Evolutionary conservation across 92 coral and sea anemone species (phyloP), one percentile per base, ranked within the genome.

Genomic region (Porites lobata): DNA sequence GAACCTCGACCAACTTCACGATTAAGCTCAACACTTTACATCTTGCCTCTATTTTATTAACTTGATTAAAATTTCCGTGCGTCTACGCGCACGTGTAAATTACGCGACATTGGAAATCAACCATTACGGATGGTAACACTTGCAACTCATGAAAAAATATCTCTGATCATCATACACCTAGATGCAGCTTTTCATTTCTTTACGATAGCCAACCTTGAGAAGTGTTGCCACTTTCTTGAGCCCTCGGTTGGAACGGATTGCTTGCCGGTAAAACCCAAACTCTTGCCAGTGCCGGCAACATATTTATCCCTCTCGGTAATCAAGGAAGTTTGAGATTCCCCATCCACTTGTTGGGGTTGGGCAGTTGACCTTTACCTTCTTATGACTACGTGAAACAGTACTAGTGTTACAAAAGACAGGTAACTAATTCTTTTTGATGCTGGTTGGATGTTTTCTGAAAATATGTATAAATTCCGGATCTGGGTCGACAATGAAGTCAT

Each of bases 201-300:
- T 77, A 11, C 87, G 76, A 63, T 91, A 91, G 50, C 82, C 88
- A 69, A 86, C 94, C 63, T 88, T 84, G 17, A 92, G 83, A 80
- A 88, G 88, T 50, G 92, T 88, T 67, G 72, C 21, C 18, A 77
- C 94, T 76, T 88, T 92, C 26, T 91, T 88, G 84, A 78, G 85
- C 62, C 90, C 76, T 20, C 47, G 6, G 87, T 91, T 19, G 89
- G 89, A 14, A 91, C 94, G 53, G 91, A 74, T 79, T 67, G 18
- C 72, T 67, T 75, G 13, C 79, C 76, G 9, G 70, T 65, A 57
- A 88, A 77, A 22, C 89, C 94, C 38, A 91, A 69, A 63, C 76
- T 63, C 38, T 81, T 67, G 50, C 65, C 74, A 81, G 65, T 82
- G 18, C 47, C 38, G 50, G 86, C 65, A 75, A 75, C 79, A 50